Evolutionary conservation across 2,113 vertebrate genomes (phyloP), one percentile per base, ranked within the genome.

Genomic region (Grammomys dolichurus): DNA sequence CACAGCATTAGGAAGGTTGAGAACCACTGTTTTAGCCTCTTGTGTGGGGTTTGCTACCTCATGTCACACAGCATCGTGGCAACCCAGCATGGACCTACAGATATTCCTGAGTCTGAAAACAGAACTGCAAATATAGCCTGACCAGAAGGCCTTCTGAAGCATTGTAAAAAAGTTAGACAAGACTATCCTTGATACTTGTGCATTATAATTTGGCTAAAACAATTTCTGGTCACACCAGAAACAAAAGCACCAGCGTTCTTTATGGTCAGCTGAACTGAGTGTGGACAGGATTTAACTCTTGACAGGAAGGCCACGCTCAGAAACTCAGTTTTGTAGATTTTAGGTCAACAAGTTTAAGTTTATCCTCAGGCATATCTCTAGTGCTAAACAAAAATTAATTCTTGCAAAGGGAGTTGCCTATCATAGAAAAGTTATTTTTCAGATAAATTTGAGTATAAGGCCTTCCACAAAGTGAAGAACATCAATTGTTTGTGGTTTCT

Each of bases 11-110:
- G 72, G 72, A 73, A 73, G 72, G n/a, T 43, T 40, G n/a, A 40
- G n/a, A 43, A 12, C 19, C 72, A 40, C n/a, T 40, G 70, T 36
- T 72, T 40, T n/a, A 40, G 19, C 19, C 36, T 73, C n/a, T 69
- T 40, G 72, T 80, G 54, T 46, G 56, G 73, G 92, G 92, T 92
- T 86, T 89, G 95, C 95, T 96, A 98, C 95, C 78, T 96, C 73
- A 6, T 95, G 96, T 95, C 96, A 28, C 20, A 88, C n/a, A 67
- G 91, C 85, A 77, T 97, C 98, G 98, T 97, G 95, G 98, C 97
- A 99, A 99, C 98, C 90, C 94, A 90, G 70, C 84, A 40, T 85
- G 96, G 96, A 93, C 97, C 97, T 78, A 97, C 80, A 98, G 97
- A 97, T 97, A 97, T 80, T 92, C 94, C 95, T 69, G 58, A 65